Evolutionary conservation across 2,888 invertebrate species (phyloP).

Genomic region (Fabriciana adippe): DNA sequence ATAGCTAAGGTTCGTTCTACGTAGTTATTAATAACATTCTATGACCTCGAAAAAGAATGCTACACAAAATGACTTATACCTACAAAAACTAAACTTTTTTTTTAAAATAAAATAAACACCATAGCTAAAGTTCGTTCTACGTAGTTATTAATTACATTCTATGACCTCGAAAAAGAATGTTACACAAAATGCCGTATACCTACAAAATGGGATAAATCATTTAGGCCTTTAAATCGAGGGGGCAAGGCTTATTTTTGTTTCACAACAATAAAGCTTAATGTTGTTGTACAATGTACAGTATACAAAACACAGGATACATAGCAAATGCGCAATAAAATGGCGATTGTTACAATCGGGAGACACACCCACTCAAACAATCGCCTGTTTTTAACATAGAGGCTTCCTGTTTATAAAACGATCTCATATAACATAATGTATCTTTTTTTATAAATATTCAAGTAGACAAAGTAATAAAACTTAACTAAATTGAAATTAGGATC

Average conservation of each 20-base stretch:
- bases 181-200: conserved; percentile 18
- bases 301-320: conserved; percentile 46
- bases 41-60: conserved; percentile 56
- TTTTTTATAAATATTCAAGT: background rate
- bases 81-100: conserved; percentile 9
- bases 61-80: conserved; percentile 18
- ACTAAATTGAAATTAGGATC: background rate
- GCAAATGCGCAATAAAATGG: conserved; percentile 66
- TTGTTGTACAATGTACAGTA: background rate
- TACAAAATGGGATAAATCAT: conserved; percentile 9
- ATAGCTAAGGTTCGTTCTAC: conserved; percentile 11
- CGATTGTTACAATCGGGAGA: conserved; percentile 61
- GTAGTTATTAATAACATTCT: conserved; percentile 51
- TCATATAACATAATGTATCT: background rate
- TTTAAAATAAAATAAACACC: background rate
- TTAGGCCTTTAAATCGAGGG: conserved; percentile 20
- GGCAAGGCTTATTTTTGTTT: conserved; percentile 24
- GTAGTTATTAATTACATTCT: conserved; percentile 52
- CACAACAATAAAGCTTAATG: conserved; percentile 6
- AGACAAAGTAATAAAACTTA: conserved; percentile 7
- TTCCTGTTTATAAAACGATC: conserved; percentile 64
- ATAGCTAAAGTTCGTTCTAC: conserved; percentile 13
- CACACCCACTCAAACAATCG: conserved; percentile 68
- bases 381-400: conserved; percentile 57
- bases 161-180: conserved; percentile 56